phyloP scores from a whole-genome alignment of 2,888 invertebrate genomes.

The Azorinus chamasolen region DNA sequence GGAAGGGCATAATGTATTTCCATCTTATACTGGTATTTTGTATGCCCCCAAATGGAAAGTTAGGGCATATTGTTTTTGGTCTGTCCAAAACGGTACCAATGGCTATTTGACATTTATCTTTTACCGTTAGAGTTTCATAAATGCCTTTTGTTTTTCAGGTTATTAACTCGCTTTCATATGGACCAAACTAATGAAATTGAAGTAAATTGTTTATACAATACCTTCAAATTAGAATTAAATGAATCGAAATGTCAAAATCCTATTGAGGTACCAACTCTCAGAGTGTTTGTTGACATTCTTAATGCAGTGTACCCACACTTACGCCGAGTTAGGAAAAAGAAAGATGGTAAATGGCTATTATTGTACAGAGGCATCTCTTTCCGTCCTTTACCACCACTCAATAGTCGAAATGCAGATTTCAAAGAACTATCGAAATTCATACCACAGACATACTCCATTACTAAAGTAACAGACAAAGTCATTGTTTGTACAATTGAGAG shows the following conservation, averaged over 20 bases:
- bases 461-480: slow-evolving; percentile 12
- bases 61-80: too few species aligned
- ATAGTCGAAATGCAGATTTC: too few species aligned
- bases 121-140: not conserved
- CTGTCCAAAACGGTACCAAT: too few species aligned
- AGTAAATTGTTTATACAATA: slow-evolving; percentile 16
- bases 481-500: slow-evolving; percentile 17
- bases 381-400: too few species aligned
- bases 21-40: too few species aligned
- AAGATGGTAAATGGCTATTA: too few species aligned
- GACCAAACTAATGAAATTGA: slow-evolving; percentile 20
- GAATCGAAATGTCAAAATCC: not conserved
- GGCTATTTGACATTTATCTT: not conserved
- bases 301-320: slow-evolving; percentile 11
- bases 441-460: not conserved
- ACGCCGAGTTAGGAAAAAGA: slow-evolving; percentile 12
- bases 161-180: slow-evolving; percentile 19
- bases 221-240: too few species aligned
- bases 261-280: too few species aligned
- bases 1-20: too few species aligned
- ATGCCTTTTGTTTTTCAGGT: slow-evolving; percentile 16
- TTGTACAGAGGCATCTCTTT: too few species aligned
- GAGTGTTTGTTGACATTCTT: slow-evolving; percentile 18
- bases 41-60: too few species aligned
- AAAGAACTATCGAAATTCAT: slow-evolving; percentile 18